Base-by-base conservation (phyloP, 1,140 invertebrate genomes). In the Telenomus remus region DNA sequence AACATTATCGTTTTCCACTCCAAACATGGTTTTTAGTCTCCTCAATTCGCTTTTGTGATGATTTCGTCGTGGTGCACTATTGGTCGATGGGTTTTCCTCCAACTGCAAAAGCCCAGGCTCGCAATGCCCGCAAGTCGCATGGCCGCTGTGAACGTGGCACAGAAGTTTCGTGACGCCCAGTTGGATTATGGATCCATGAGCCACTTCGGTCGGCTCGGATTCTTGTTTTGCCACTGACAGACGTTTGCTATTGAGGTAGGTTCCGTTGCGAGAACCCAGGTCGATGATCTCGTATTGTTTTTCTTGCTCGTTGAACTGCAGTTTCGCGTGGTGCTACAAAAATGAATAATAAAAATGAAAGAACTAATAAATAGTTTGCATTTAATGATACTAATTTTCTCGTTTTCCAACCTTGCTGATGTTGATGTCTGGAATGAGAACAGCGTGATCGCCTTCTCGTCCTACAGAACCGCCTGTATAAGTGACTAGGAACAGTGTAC, bases 201-300 rank as follows among this genome's bases (percentile, higher is more conserved):
- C 84, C 37, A 96, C 79, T 79, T 90, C 87, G 61, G 81, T 69
- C 0, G 89, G 86, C 12, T 91, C 88, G 77, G 94, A 95, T 65
- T 91, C 90, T 81, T 92, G 90, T 79, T 94, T 93, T 0, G 92
- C 90, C 33, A 90, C 89, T 0, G 94, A 93, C 73, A 98, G 89
- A 65, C 94, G 89, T 33, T 89, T 90, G 0, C 94, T 93, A 87
- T 98, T 96, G 2, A 97, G 80, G 56, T 92, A 90, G 0, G 95
- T 97, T 1, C 96, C 96, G 85, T 97, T 97, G 80, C 94, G 91
- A 34, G 95, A 97, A 7, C 95, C 95, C 49, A 94, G 80, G 86
- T 97, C 96, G n/a, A 90, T 89, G 0, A 95, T 90, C 48, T 91
- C 88, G 82, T 96, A 97, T 1, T 87, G 82, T 11, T 87, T 87